Conservation (phyloP, 2,888 invertebrate genomes). For the Rhamnusium bicolor region DNA sequence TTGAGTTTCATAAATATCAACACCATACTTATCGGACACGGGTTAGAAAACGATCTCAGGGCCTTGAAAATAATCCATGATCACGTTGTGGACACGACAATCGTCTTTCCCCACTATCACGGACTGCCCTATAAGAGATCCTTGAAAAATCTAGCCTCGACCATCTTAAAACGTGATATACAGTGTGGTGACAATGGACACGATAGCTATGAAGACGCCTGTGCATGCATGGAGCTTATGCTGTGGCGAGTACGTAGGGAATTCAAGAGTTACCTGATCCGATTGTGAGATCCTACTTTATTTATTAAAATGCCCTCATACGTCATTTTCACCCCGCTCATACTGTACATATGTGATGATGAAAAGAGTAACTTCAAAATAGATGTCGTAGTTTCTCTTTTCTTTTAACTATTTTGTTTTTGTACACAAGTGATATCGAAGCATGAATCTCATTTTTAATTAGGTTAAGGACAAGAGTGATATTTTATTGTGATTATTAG, state of each 20-base stretch:
- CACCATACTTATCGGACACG: slow-evolving; percentile 95
- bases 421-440: slow-evolving; percentile 20
- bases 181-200: slow-evolving; percentile 86
- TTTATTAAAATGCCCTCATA: slow-evolving; percentile 46
- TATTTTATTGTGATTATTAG: slow-evolving; percentile 33
- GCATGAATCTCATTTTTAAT: slow-evolving; percentile 32
- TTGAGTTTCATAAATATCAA: slow-evolving; percentile 85
- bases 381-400: slow-evolving; percentile 32
- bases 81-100: slow-evolving; percentile 91
- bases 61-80: slow-evolving; percentile 88
- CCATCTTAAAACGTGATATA: slow-evolving; percentile 84
- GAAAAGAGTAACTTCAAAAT: neutral
- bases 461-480: slow-evolving; percentile 25
- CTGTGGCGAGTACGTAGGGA: slow-evolving; percentile 82
- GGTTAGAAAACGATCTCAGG: slow-evolving; percentile 93
- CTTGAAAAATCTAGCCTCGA: slow-evolving; percentile 83
- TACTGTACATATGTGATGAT: neutral
- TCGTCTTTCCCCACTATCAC: slow-evolving; percentile 88
- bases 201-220: slow-evolving; percentile 94
- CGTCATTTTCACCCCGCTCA: slow-evolving; percentile 30
- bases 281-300: slow-evolving; percentile 40
- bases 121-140: slow-evolving; percentile 90
- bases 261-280: no score
- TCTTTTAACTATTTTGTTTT: slow-evolving; percentile 13
- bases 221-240: slow-evolving; percentile 91